Evolutionary conservation across 1,140 invertebrate species (phyloP).

Genomic region (Cephus cinctus): DNA sequence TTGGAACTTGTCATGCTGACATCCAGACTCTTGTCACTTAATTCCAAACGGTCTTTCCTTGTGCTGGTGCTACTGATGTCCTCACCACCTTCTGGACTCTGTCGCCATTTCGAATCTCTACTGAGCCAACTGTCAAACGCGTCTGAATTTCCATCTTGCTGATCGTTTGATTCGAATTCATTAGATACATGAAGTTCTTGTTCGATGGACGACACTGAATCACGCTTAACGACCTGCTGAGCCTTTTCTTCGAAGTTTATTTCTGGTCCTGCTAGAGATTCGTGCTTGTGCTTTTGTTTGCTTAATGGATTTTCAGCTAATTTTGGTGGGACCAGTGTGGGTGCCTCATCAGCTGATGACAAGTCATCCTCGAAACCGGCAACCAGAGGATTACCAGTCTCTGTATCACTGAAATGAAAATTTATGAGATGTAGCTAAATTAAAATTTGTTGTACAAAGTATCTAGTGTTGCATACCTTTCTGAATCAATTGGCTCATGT

Average conservation of each 20-base stretch:
- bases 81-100: conserved; percentile 65
- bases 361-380: conserved; percentile 85
- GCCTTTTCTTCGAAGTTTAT: conserved; percentile 23
- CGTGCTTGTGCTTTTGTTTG: conserved; percentile 48
- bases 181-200: conserved; percentile 40
- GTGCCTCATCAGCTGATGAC: conserved; percentile 65
- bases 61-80: conserved; percentile 55
- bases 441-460: conserved; percentile 8
- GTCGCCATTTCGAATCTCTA: conserved; percentile 59
- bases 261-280: conserved; percentile 27
- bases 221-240: conserved; percentile 37
- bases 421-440: conserved; percentile 6
- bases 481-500: conserved; percentile 57
- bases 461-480: conserved; percentile 57
- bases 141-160: conserved; percentile 56
- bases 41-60: conserved; percentile 53
- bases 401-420: conserved; percentile 67
- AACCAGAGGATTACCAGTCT: conserved; percentile 81
- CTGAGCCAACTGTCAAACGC: conserved; percentile 60
- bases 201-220: conserved; percentile 51
- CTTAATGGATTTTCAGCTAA: conserved; percentile 48
- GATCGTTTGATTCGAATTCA: conserved; percentile 51
- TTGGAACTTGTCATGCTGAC: conserved; percentile 60
- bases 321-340: conserved; percentile 36
- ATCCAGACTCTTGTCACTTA: conserved; percentile 58